Evolutionary conservation across 2,113 vertebrate species (phyloP).

Genomic region (Zeus faber): DNA sequence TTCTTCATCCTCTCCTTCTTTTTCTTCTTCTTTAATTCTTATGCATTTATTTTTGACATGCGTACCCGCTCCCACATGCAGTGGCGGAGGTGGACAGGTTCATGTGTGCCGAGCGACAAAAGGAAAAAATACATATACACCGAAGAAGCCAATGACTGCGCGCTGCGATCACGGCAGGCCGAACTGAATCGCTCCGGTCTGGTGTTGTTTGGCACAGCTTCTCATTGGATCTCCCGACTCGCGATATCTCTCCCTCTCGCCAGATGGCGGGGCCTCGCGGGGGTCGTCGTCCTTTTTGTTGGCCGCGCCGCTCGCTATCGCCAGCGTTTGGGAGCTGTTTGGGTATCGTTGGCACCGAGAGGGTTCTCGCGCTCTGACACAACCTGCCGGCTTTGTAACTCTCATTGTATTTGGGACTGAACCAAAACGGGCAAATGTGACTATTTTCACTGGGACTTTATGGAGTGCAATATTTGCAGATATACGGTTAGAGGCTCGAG

Average conservation of each 20-base stretch:
- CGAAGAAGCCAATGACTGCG: too few relatives aligned
- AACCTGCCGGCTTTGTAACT: too few relatives aligned
- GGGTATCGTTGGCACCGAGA: too few relatives aligned
- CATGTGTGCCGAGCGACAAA: conserved; percentile 28
- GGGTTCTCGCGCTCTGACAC: too few relatives aligned
- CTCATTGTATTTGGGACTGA: too few relatives aligned
- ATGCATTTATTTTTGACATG: neutral
- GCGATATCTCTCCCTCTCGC: conserved; percentile 48
- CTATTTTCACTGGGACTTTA: too few relatives aligned
- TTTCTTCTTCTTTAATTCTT: neutral
- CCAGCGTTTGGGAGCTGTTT: neutral
- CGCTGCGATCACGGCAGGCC: conserved; percentile 26
- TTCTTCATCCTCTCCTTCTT: neutral
- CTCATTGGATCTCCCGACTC: conserved; percentile 47
- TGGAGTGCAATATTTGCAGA: too few relatives aligned
- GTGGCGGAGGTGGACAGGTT: conserved; percentile 32
- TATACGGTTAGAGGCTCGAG: too few relatives aligned
- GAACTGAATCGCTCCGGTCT: conserved; percentile 54
- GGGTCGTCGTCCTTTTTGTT: conserved; percentile 33
- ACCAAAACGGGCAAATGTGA: too few relatives aligned
- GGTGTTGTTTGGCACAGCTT: conserved; percentile 31
- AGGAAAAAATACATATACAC: conserved; percentile 61
- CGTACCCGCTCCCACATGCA: conserved; percentile 22
- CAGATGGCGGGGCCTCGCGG: conserved; percentile 45
- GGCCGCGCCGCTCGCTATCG: conserved; percentile 26